A percentile compares a stretch with the other conserved stretches of the same genome.
Evolutionary conservation across 2,888 invertebrate genomes (phyloP).

Genomic region (Bursaphelenchus okinawaensis): DNA sequence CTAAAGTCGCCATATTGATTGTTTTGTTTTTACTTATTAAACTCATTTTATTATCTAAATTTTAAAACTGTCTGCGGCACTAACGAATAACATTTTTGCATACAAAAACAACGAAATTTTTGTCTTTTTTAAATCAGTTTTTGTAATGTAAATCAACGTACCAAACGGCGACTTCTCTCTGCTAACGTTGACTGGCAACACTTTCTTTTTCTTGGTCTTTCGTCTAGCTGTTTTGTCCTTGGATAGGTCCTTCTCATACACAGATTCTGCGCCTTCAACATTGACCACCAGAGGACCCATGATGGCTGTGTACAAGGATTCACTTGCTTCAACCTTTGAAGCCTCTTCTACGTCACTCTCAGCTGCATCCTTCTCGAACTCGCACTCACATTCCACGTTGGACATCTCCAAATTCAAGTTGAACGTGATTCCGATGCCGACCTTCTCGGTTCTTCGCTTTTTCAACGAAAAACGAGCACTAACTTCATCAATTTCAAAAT

Average conservation of each 20-base stretch:
- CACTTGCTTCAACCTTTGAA: background rate
- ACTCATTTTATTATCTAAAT: no score
- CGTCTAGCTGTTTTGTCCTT: background rate
- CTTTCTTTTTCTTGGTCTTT: constrained; percentile 3
- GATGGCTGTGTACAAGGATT: constrained; percentile 1
- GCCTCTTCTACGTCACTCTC: constrained; percentile 11
- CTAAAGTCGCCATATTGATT: background rate
- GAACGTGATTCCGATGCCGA: constrained; percentile 30
- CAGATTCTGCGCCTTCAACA: background rate
- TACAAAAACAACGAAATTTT: no score
- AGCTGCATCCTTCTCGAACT: constrained; percentile 5
- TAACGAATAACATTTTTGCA: no score
- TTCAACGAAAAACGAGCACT: constrained; percentile 1
- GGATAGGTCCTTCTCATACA: background rate
- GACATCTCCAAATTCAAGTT: constrained; percentile 30
- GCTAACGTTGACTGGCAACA: background rate
- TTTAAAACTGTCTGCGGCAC: no score
- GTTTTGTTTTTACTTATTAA: no score
- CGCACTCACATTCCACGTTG: constrained; percentile 28
- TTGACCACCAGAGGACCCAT: background rate
- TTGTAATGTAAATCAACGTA: no score
- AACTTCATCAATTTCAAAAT: background rate
- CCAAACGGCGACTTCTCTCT: constrained; percentile 15
- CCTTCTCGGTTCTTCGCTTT: constrained; percentile 29
- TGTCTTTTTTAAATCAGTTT: no score